Percentiles rank a stretch among this genome's conserved stretches.
phyloP scores from a whole-genome alignment of 2,888 invertebrate species.

The Nephrotoma flavescens region DNA sequence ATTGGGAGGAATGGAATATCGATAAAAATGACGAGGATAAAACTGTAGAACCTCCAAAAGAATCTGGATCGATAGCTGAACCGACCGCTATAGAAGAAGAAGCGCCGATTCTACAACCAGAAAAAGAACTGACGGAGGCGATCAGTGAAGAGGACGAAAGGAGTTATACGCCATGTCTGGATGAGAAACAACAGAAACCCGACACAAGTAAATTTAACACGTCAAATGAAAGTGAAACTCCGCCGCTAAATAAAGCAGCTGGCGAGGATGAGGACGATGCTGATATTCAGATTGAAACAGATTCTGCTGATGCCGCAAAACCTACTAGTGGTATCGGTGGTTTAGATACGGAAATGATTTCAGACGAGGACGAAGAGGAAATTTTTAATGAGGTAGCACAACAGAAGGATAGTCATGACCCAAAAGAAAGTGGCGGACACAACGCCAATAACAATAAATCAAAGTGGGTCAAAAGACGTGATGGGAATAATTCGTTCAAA shows the following conservation, averaged over 20 bases:
- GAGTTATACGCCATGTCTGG: conserved; percentile 57
- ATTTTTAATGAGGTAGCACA: conserved; percentile 42
- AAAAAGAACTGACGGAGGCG: conserved; percentile 42
- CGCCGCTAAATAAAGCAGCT: conserved; percentile 9
- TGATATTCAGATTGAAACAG: neutral
- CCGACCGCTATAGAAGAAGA: conserved; percentile 20
- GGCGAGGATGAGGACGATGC: conserved; percentile 8
- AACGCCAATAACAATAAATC: conserved; percentile 20
- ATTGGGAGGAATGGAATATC: conserved; percentile 30
- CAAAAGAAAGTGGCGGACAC: conserved; percentile 37
- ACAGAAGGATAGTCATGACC: conserved; percentile 31
- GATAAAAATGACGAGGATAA: conserved; percentile 21
- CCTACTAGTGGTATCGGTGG: conserved; percentile 36
- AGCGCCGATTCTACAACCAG: conserved; percentile 12
- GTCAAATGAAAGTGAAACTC: neutral
- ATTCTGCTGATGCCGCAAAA: neutral
- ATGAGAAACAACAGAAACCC: conserved; percentile 37
- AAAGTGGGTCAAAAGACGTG: conserved; percentile 13
- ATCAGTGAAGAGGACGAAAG: conserved; percentile 34
- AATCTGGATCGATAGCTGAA: neutral
- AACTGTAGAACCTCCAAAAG: conserved; percentile 2
- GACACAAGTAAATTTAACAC: conserved; percentile 12
- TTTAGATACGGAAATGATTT: conserved; percentile 59
- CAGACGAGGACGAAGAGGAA: conserved; percentile 43
- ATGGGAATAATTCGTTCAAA: conserved; percentile 41